phyloP scores from a whole-genome alignment of 92 coral and sea anemone genomes.

The Parazoanthus atlanticus region DNA sequence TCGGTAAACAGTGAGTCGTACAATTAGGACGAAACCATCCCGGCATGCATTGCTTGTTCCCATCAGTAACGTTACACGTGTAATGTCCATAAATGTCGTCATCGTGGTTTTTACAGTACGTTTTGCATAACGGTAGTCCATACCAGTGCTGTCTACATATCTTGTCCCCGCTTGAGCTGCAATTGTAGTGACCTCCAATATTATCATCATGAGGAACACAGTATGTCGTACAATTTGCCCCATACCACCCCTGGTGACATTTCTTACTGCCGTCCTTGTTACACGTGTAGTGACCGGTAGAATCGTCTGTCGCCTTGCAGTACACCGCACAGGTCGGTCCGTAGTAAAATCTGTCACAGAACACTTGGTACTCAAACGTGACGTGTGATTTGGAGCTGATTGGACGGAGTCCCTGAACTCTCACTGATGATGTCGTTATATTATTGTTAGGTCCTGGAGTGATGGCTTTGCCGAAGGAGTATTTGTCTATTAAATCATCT shows the following conservation, averaged over 20 bases:
- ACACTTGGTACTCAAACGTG: constrained; percentile 51
- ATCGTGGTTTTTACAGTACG: constrained; percentile 12
- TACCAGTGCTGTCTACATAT: constrained; percentile 46
- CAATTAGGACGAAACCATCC: constrained; percentile 42
- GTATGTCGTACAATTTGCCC: constrained; percentile 36
- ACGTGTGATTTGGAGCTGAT: constrained; percentile 31
- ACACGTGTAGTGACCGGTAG: constrained; percentile 43
- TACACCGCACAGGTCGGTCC: constrained; percentile 60
- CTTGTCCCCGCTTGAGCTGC: constrained; percentile 22
- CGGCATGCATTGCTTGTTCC: constrained; percentile 26
- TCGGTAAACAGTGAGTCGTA: constrained; percentile 18
- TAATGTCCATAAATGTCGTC: constrained; percentile 20
- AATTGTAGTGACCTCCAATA: constrained; percentile 36
- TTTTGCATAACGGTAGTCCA: constrained; percentile 24
- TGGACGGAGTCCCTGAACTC: constrained; percentile 16
- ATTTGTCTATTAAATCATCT: constrained; percentile 46
- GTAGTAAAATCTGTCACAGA: constrained; percentile 67
- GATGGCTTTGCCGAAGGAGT: constrained; percentile 41
- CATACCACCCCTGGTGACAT: constrained; percentile 50
- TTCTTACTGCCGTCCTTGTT: constrained; percentile 31
- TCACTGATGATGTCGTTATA: neutral
- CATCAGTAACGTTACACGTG: constrained; percentile 27
- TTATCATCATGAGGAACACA: constrained; percentile 38
- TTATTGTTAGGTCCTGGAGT: neutral
- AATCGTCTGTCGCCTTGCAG: constrained; percentile 60